A percentile compares a stretch with the other conserved stretches of the same genome.
These are phyloP conservation scores for Rhinophrynus dorsalis DNA, from an alignment of 2,797 vertebrate species.

Conservation along the genomic window DNA sequence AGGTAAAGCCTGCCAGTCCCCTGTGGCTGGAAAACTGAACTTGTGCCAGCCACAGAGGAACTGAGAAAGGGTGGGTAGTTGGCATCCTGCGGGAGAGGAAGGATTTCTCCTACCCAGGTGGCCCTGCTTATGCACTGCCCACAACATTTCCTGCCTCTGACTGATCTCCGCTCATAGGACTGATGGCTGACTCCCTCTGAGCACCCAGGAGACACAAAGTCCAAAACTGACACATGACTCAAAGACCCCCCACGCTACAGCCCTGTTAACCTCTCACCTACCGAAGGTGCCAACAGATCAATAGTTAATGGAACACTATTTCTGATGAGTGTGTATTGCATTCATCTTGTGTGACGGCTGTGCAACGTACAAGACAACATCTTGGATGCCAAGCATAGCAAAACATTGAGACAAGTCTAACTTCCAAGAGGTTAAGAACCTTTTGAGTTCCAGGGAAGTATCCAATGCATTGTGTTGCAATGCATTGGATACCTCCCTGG, in stretches of 20 bases:
- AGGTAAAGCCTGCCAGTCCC: constrained; percentile 24
- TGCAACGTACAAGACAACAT: too few species aligned
- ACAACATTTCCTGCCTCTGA: constrained; percentile 34
- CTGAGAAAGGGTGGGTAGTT: not conserved
- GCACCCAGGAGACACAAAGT: not conserved
- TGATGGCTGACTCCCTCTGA: not conserved
- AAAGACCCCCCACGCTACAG: not conserved
- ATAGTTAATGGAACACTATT: too few species aligned
- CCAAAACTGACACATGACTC: constrained; percentile 6
- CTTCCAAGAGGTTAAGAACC: too few species aligned
- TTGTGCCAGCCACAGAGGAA: constrained; percentile 17
- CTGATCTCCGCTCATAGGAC: constrained; percentile 6
- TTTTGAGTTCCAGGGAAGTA: too few species aligned
- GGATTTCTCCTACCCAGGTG: constrained; percentile 20
- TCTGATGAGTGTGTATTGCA: too few species aligned
- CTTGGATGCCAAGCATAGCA: too few species aligned
- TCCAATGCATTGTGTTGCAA: too few species aligned
- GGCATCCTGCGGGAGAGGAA: constrained; percentile 3
- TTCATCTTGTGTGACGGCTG: too few species aligned
- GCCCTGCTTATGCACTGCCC: constrained; percentile 19
- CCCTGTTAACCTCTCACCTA: not conserved
- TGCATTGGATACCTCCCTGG: too few species aligned
- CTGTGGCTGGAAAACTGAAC: constrained; percentile 35
- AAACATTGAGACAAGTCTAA: too few species aligned
- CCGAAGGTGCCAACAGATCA: too few species aligned